A percentile compares a stretch with the other conserved stretches of the same genome.
These are phyloP conservation scores for Falco columbarius DNA, from an alignment of 2,797 vertebrate species.

Conservation along the genomic window DNA sequence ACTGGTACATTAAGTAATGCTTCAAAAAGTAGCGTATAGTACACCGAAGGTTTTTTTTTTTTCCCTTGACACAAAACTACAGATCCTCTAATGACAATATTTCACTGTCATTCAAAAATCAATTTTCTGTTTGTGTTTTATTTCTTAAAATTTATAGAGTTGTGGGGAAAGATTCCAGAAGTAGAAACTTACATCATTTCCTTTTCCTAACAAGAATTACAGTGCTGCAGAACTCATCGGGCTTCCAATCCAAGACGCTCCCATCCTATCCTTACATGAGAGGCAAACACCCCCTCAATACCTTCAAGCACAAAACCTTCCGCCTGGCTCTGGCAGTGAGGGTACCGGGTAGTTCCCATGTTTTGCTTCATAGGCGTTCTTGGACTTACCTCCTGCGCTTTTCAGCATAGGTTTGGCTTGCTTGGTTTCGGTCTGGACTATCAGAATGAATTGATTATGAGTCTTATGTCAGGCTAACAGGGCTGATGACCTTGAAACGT, in stretches of 20 bases:
- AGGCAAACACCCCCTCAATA: not conserved
- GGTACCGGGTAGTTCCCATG: not conserved
- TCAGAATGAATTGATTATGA: not conserved
- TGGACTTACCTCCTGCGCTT: not conserved
- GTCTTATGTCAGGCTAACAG: not conserved
- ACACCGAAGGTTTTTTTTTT: not conserved
- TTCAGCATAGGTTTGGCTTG: not conserved
- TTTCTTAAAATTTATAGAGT: conserved; percentile 59
- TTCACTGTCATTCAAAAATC: conserved; percentile 62
- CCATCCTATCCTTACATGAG: not conserved
- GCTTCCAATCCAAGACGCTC: not conserved
- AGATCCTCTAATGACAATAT: conserved; percentile 54
- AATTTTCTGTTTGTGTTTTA: conserved; percentile 67
- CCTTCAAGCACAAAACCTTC: not conserved
- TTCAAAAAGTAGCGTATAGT: conserved; percentile 61
- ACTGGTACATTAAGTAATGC: conserved; percentile 69
- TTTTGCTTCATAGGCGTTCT: not conserved
- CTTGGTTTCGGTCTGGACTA: not conserved
- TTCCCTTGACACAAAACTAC: conserved; percentile 49
- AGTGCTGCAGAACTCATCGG: not conserved
- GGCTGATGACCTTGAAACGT: conserved; percentile 20
- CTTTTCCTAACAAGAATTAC: conserved; percentile 42
- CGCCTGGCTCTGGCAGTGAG: not conserved
- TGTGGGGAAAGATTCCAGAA: conserved; percentile 47
- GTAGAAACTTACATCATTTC: conserved; percentile 62